Percentiles rank a stretch among this genome's conserved stretches.
phyloP scores from a whole-genome alignment of 2,888 invertebrate species.

The Ametastegia equiseti region DNA sequence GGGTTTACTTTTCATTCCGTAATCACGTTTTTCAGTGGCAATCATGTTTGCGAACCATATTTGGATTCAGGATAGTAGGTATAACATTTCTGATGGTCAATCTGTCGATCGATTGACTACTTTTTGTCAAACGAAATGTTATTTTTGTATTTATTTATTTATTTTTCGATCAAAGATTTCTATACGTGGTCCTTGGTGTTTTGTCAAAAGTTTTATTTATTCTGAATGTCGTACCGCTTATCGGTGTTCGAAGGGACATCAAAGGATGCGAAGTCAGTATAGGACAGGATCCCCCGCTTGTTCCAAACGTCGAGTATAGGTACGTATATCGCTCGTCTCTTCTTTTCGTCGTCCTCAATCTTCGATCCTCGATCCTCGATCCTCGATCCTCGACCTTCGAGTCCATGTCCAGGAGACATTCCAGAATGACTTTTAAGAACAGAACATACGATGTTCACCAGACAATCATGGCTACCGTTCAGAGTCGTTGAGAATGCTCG shows the following conservation, averaged over 20 bases:
- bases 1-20: conserved; percentile 1
- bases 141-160: background rate
- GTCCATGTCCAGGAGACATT: conserved; percentile 39
- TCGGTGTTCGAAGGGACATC: conserved; percentile 57
- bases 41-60: background rate
- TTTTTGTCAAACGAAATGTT: background rate
- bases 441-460: conserved; percentile 22
- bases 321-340: background rate
- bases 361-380: conserved; percentile 37
- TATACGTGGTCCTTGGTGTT: background rate
- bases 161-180: conserved; percentile 22
- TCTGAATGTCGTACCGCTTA: conserved; percentile 50
- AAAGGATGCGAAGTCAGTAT: conserved; percentile 55
- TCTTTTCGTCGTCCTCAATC: conserved; percentile 19
- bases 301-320: conserved; percentile 5
- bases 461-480: conserved; percentile 42
- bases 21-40: background rate
- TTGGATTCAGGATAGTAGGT: background rate
- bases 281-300: conserved; percentile 35
- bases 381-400: conserved; percentile 32
- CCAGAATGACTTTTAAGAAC: conserved; percentile 41
- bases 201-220: conserved; percentile 37
- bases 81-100: conserved; percentile 23
- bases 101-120: conserved; percentile 24
- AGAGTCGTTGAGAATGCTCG: conserved; percentile 25